Evolutionary conservation across 2,113 vertebrate genomes (phyloP).

Genomic region (Corythornis vintsioides): DNA sequence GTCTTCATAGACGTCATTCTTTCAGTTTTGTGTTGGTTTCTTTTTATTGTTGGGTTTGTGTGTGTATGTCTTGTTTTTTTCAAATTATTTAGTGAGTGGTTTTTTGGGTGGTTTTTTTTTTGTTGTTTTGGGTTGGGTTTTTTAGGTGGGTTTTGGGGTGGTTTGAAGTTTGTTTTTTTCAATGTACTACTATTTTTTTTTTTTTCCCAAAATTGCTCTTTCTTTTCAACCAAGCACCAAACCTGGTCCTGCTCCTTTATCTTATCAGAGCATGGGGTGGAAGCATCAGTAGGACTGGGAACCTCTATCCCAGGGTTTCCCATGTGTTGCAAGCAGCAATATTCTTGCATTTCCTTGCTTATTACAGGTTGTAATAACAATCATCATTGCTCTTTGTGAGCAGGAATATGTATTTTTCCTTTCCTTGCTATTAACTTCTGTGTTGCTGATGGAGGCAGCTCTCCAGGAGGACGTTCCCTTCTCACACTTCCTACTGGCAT

Average conservation of each 20-base stretch:
- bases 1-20: not conserved
- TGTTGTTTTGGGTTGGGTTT: too few relatives aligned
- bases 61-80: not conserved
- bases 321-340: not conserved
- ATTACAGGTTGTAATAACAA: not conserved
- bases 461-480: not conserved
- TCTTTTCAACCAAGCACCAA: not conserved
- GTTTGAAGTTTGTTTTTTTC: not conserved
- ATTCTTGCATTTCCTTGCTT: not conserved
- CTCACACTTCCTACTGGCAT: not conserved
- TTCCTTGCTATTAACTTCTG: not conserved
- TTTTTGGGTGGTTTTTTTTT: not conserved
- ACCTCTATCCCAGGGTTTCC: not conserved
- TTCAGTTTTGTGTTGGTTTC: not conserved
- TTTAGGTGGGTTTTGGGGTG: too few relatives aligned
- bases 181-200: not conserved
- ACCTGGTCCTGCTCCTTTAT: not conserved
- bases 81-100: not conserved
- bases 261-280: not conserved
- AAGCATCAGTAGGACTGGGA: not conserved
- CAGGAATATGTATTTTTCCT: slow-evolving; percentile 17
- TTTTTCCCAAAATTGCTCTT: not conserved
- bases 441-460: not conserved
- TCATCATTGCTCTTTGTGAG: not conserved
- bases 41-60: not conserved